A percentile compares a stretch with the other conserved stretches of the same genome.
Evolutionary conservation across 2,888 invertebrate genomes (phyloP).

Genomic region (Leptopilina syphax): DNA sequence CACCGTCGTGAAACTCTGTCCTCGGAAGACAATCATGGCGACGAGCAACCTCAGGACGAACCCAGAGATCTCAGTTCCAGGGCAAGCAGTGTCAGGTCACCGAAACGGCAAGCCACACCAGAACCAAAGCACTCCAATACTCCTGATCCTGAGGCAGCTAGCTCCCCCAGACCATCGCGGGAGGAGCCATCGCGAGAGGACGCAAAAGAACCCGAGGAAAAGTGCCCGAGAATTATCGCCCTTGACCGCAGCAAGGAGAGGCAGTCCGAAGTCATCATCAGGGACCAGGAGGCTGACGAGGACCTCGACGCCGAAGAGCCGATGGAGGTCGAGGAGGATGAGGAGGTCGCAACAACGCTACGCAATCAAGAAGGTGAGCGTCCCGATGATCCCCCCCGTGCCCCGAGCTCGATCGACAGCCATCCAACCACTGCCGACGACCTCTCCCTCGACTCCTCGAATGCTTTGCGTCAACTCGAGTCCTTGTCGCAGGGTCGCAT

Average conservation of each 20-base stretch:
- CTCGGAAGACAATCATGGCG: slow-evolving; percentile 38
- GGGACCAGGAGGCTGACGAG: slow-evolving; percentile 22
- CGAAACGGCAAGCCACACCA: slow-evolving; percentile 63
- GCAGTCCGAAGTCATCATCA: slow-evolving; percentile 43
- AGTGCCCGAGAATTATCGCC: slow-evolving; percentile 41
- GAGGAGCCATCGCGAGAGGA: slow-evolving; percentile 35
- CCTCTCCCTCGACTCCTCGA: slow-evolving; percentile 79
- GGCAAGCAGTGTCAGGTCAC: slow-evolving; percentile 68
- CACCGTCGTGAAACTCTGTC: slow-evolving; percentile 1
- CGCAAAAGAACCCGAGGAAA: slow-evolving; percentile 46
- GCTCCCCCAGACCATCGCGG: background rate
- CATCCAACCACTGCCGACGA: slow-evolving; percentile 79
- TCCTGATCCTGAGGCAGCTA: slow-evolving; percentile 49
- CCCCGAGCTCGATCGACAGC: slow-evolving; percentile 80
- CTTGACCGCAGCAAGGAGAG: slow-evolving; percentile 50
- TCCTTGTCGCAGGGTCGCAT: slow-evolving; percentile 86
- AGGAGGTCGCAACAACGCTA: slow-evolving; percentile 63
- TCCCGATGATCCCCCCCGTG: slow-evolving; percentile 71
- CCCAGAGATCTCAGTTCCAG: slow-evolving; percentile 74
- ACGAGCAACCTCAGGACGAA: slow-evolving; percentile 67
- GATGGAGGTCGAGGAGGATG: slow-evolving; percentile 65
- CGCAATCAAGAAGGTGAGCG: slow-evolving; percentile 71
- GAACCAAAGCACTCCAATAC: slow-evolving; percentile 65
- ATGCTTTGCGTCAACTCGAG: slow-evolving; percentile 87
- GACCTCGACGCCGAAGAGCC: slow-evolving; percentile 45